Evolutionary conservation across 2,888 invertebrate genomes (phyloP), one percentile per base, ranked within the genome.

Genomic region (Choristoneura rosaceana): DNA sequence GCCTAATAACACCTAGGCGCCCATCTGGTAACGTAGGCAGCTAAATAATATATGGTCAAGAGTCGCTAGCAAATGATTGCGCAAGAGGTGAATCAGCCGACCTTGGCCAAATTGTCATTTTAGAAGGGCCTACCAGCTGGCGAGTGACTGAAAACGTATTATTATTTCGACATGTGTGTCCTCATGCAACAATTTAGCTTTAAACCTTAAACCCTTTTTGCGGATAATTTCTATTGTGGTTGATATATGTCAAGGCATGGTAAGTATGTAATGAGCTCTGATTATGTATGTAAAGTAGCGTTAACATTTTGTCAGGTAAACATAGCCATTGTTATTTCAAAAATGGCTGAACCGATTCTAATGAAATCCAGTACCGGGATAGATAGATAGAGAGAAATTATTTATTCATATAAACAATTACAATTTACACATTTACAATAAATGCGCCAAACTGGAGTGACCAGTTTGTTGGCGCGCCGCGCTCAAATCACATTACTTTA

Each of bases 41-140:
- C n/a, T 38, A 5, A 25, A 25, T 25, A 25, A 59, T 67, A 59
- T 59, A 71, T 63, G 71, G 67, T 63, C 62, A 67, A 63, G 25
- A 10, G 38, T 38, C 38, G 38, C n/a, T 15, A 12, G 12, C 15
- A 43, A n/a, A 17, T 43, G 14, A 47, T 47, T 65, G 38, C 62
- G 67, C 55, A 70, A 62, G 12, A 12, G 45, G 45, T 68, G 71
- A 71, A 58, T 71, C 71, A 71, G 52, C 47, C 41, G 71, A n/a
- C 71, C 63, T 63, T 63, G 67, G 33, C 62, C 61, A 38, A 45
- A n/a, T 55, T 70, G 25, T 12, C 25, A 15, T 45, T 64, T 64
- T 64, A 61, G 66, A 41, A 71, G 63, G 58, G 71, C 67, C 62
- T 14, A 17, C 34, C 43, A 59, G 38, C 55, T 45, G 47, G 14